phyloP scores from a whole-genome alignment of 2,888 invertebrate species.

The Cerceris rybyensis region DNA sequence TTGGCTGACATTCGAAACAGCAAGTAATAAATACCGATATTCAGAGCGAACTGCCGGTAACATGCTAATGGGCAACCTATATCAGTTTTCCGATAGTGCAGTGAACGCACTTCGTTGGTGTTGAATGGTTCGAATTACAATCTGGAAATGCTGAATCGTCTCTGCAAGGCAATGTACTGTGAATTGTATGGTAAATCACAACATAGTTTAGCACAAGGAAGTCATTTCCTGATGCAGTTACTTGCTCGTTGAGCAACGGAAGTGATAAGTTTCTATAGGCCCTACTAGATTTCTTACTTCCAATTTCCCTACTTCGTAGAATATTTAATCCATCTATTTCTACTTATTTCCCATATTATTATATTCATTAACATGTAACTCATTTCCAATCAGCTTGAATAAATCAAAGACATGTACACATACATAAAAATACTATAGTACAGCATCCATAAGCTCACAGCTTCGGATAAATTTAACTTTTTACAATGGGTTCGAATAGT shows the following conservation, averaged over 20 bases:
- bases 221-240: constrained; percentile 54
- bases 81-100: constrained; percentile 67
- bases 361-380: no score
- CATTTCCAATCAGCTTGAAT: no score
- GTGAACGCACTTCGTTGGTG: constrained; percentile 56
- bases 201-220: constrained; percentile 56
- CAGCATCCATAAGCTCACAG: no score
- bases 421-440: no score
- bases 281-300: neutral
- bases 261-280: constrained; percentile 46
- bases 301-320: neutral
- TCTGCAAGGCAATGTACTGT: constrained; percentile 63
- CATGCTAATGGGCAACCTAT: constrained; percentile 65
- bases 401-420: no score
- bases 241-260: constrained; percentile 56
- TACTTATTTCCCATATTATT: no score
- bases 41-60: constrained; percentile 61
- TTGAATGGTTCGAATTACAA: constrained; percentile 66
- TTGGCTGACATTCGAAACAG: constrained; percentile 50
- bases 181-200: constrained; percentile 66
- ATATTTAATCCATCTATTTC: no score
- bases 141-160: constrained; percentile 67
- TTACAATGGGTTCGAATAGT: no score
- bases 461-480: no score
- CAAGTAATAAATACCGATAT: constrained; percentile 56